Base-by-base conservation (phyloP, 1,140 invertebrate genomes). In the Drosophila leontia region DNA sequence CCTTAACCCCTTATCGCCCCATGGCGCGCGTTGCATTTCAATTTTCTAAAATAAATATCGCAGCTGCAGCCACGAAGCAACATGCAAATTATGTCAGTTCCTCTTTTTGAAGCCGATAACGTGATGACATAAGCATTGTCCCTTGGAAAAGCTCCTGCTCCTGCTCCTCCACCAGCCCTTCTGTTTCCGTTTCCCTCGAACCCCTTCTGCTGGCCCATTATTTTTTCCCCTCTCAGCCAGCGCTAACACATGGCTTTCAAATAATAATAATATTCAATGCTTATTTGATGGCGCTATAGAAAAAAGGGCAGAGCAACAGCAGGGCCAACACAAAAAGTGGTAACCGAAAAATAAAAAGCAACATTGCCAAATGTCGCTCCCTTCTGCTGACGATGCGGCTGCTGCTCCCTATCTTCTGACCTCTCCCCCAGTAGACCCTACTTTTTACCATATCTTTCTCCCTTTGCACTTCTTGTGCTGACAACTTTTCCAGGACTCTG, bases 251-350 rank as follows among this genome's bases (percentile, higher is more conserved):
- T 84, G 80, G 82, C 83, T 87, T 77, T 62, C 83, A 68, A 87
- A 87, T 87, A 88, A 87, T 87, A 87, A 88, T 87, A 88, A 78
- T 78, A 78, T 78, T 88, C 78, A 82, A 86, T 86, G 83, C 80
- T 86, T 86, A 86, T 87, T 87, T 88, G 80, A 84, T 87, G 81
- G 71, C 74, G 80, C 69, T 80, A 68, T 61, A 70, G 60, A 83
- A 80, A 80, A 45, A 81, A 63, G 55, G 45, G 55, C 26, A 74
- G 55, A 57, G 57, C 26, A 58, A 59, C 37, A 29, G 13, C 37
- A 44, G 60, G 29, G 56, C 26, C 17, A 55, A n/a, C 7, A n/a
- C 26, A 75, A 64, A 75, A 69, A 19, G 13, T 35, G 56, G 34
- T 12, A 44, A 45, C 26, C 53, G 42, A 53, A 44, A 58, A 57